These are phyloP conservation scores for Borostomias antarcticus DNA, from an alignment of 2,797 vertebrate species.

Conservation along the genomic window DNA sequence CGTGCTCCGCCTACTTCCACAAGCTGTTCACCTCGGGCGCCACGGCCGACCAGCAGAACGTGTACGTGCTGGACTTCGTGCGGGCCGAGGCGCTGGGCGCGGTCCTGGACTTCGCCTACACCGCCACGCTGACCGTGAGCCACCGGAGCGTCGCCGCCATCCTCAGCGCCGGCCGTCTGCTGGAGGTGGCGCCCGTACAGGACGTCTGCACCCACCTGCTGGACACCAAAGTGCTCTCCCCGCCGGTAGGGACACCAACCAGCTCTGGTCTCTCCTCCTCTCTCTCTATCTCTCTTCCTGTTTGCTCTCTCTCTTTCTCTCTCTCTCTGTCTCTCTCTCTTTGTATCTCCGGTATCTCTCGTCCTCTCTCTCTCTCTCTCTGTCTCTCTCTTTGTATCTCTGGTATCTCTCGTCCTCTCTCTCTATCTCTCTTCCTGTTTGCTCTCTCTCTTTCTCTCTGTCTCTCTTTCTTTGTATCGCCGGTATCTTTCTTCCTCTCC, in stretches of 20 bases:
- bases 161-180: slow-evolving; percentile 90
- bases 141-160: slow-evolving; percentile 91
- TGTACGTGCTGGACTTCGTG: slow-evolving; percentile 96
- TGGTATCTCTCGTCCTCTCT: no score
- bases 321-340: background rate
- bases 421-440: no score
- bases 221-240: slow-evolving; percentile 89
- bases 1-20: slow-evolving; percentile 97
- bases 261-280: background rate
- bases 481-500: no score
- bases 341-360: background rate
- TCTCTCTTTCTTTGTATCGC: no score
- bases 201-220: slow-evolving; percentile 97
- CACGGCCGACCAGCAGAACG: slow-evolving; percentile 91
- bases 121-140: slow-evolving; percentile 94
- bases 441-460: no score
- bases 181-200: slow-evolving; percentile 93
- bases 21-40: slow-evolving; percentile 97
- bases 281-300: no score
- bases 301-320: no score
- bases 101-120: slow-evolving; percentile 97
- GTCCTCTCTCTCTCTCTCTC: background rate
- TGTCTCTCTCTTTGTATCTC: background rate
- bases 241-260: slow-evolving; percentile 69
- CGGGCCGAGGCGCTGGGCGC: slow-evolving; percentile 89